Percentiles rank a stretch among this genome's conserved stretches.
Evolutionary conservation across 1,140 invertebrate genomes (phyloP).

Genomic region (Rhyacophila brunnea): DNA sequence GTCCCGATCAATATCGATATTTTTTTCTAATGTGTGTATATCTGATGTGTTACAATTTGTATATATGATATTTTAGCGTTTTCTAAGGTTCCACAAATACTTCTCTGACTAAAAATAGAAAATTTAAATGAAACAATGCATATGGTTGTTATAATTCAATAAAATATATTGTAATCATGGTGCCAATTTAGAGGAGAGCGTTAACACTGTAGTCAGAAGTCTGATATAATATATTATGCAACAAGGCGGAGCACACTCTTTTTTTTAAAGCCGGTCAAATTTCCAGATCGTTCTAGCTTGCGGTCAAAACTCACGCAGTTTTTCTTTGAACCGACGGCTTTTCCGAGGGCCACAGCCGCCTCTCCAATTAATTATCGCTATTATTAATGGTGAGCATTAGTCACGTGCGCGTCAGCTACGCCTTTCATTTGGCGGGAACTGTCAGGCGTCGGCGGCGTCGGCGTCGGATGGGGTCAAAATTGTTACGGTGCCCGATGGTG

Average conservation of each 20-base stretch:
- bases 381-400: slow-evolving; percentile 37
- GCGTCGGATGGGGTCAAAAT: slow-evolving; percentile 27
- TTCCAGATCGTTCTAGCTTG: slow-evolving; percentile 10
- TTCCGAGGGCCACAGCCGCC: slow-evolving; percentile 2
- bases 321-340: slow-evolving; percentile 12
- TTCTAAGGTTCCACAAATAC: too few relatives aligned
- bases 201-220: too few relatives aligned
- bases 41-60: too few relatives aligned
- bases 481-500: slow-evolving; percentile 10
- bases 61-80: too few relatives aligned
- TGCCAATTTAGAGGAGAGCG: too few relatives aligned
- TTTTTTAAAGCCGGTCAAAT: slow-evolving; percentile 5
- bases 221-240: too few relatives aligned
- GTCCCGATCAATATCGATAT: too few relatives aligned
- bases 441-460: slow-evolving; percentile 17
- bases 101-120: too few relatives aligned
- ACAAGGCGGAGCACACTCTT: not conserved
- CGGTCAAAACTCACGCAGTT: slow-evolving; percentile 25
- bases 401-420: slow-evolving; percentile 31
- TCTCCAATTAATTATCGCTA: slow-evolving; percentile 34
- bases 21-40: too few relatives aligned
- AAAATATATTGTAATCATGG: too few relatives aligned
- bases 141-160: too few relatives aligned
- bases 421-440: slow-evolving; percentile 31
- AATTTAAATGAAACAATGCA: too few relatives aligned